Evolutionary conservation across 2,797 vertebrate genomes (phyloP).

Genomic region (Chaenodraco wilsoni): DNA sequence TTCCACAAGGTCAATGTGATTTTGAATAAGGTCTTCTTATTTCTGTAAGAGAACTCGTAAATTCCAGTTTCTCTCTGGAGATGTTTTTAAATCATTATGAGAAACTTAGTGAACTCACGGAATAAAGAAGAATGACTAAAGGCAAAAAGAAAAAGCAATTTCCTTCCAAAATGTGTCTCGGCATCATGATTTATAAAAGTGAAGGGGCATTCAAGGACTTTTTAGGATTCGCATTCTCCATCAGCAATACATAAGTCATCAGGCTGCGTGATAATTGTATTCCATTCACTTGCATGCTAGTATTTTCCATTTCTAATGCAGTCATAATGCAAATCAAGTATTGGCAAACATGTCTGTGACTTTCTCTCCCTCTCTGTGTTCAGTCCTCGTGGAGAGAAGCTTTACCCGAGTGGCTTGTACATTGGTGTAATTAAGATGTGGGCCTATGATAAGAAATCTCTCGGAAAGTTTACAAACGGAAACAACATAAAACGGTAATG

Average conservation of each 20-base stretch:
- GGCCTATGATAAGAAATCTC: slow-evolving; percentile 45
- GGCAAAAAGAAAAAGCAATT: background rate
- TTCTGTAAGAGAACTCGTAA: background rate
- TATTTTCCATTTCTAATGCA: slow-evolving; percentile 2
- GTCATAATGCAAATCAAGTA: slow-evolving; percentile 30
- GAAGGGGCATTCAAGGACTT: slow-evolving; percentile 6
- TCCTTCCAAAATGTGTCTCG: background rate
- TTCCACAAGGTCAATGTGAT: background rate
- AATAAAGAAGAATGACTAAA: background rate
- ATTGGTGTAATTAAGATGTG: slow-evolving; percentile 61
- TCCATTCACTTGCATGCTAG: background rate
- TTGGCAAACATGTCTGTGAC: slow-evolving; percentile 30
- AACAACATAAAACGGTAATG: slow-evolving; percentile 57
- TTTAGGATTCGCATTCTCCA: background rate
- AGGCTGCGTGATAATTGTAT: slow-evolving; percentile 7
- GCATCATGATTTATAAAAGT: background rate
- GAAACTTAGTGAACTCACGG: background rate
- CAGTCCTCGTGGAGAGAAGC: slow-evolving; percentile 21
- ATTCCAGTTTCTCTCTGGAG: background rate
- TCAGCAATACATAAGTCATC: slow-evolving; percentile 28
- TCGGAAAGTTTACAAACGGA: slow-evolving; percentile 60
- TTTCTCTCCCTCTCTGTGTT: slow-evolving; percentile 20
- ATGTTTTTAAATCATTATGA: slow-evolving; percentile 7
- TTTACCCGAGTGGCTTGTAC: slow-evolving; percentile 40
- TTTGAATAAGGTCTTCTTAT: background rate